Percentiles rank a stretch among this genome's conserved stretches.
Conservation (phyloP, 1,140 invertebrate species). For the Brachionus calyciflorus region DNA sequence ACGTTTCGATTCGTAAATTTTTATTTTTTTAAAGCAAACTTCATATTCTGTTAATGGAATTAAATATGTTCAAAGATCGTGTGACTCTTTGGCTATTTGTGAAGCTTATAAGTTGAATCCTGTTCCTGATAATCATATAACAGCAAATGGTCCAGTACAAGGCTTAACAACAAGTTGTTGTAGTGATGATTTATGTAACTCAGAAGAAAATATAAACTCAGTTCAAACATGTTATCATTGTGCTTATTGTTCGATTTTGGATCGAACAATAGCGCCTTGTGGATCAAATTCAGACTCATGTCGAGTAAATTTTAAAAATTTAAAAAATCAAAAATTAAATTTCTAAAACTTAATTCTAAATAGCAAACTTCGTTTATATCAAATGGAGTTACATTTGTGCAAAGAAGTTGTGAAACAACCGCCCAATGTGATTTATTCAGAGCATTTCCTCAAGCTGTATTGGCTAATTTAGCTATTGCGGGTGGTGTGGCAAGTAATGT, state of each 20-base stretch:
- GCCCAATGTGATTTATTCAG: not conserved
- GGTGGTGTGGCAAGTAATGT: constrained; percentile 18
- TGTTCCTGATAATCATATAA: not conserved
- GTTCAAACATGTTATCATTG: constrained; percentile 15
- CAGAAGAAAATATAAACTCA: constrained; percentile 10
- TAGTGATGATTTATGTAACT: constrained; percentile 16
- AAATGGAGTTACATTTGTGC: constrained; percentile 5
- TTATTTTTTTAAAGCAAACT: constrained; percentile 3
- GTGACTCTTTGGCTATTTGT: constrained; percentile 16
- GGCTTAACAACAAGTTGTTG: not conserved
- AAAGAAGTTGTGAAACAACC: constrained; percentile 26
- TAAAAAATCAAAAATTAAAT: not conserved
- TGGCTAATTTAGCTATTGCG: not conserved
- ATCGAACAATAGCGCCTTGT: not conserved
- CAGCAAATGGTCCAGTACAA: not conserved
- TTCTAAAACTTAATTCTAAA: not conserved
- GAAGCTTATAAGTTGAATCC: constrained; percentile 16
- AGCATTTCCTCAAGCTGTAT: not conserved
- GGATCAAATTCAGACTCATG: constrained; percentile 9
- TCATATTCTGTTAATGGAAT: not conserved
- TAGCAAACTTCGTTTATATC: constrained; percentile 23
- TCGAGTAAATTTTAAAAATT: not conserved
- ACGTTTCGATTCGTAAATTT: no score
- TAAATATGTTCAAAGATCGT: not conserved
- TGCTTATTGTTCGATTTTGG: constrained; percentile 1